These are phyloP conservation scores for Sitta carolinensis DNA, from an alignment of 2,797 vertebrate genomes.

Conservation along the genomic window DNA sequence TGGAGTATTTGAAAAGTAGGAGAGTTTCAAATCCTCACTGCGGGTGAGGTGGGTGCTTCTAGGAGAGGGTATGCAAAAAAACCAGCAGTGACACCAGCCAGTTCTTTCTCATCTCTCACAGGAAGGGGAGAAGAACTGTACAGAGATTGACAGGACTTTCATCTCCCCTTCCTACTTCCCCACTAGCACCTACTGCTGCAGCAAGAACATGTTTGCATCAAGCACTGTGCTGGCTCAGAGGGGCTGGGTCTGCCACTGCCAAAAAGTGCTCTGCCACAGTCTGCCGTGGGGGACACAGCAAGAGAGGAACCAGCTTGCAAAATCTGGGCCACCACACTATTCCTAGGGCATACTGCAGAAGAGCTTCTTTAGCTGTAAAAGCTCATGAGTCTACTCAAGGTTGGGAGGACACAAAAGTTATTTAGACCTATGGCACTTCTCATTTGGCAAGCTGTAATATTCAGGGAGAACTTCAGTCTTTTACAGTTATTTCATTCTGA, in stretches of 20 bases:
- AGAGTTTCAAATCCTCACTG: neutral
- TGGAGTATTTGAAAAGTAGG: neutral
- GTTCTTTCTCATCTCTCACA: neutral
- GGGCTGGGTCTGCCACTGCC: accelerated
- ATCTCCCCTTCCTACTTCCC: neutral
- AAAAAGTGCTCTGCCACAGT: neutral
- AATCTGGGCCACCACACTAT: neutral
- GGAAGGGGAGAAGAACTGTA: neutral
- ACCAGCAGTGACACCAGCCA: neutral
- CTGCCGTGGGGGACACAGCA: accelerated
- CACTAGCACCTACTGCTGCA: neutral
- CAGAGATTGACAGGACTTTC: too few species aligned
- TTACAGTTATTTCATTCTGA: neutral
- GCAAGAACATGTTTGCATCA: neutral
- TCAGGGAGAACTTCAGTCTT: neutral
- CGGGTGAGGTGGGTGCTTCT: neutral
- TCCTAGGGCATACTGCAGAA: neutral
- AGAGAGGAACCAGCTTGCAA: neutral
- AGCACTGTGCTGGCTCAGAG: accelerated
- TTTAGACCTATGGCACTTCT: neutral
- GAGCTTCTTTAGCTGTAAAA: neutral
- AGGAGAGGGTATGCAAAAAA: too few species aligned
- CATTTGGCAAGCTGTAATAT: neutral
- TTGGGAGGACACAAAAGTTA: neutral
- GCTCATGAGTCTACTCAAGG: neutral